These are phyloP conservation scores for Mallotus villosus DNA, from an alignment of 2,797 vertebrate species.

Conservation along the genomic window DNA sequence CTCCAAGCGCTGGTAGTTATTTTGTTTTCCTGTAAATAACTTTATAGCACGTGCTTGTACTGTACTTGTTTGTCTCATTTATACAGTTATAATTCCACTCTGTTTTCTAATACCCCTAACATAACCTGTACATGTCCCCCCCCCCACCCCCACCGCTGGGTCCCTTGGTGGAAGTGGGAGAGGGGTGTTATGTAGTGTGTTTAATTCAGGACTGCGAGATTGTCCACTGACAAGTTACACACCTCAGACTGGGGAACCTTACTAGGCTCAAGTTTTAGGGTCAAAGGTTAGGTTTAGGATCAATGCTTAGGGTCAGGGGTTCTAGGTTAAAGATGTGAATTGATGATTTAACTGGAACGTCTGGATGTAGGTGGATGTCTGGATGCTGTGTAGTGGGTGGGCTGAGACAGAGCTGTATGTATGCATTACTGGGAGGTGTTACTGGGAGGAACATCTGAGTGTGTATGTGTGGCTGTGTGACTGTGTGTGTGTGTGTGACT, in stretches of 20 bases:
- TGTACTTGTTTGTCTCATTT: background rate
- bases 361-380: too few relatives aligned
- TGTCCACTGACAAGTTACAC: too few relatives aligned
- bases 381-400: too few relatives aligned
- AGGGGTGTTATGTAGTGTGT: slow-evolving; percentile 26
- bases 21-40: background rate
- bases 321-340: background rate
- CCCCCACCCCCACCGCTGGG: slow-evolving; percentile 11
- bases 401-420: background rate
- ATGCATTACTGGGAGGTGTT: slow-evolving; percentile 13
- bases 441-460: slow-evolving; percentile 11
- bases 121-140: background rate
- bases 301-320: background rate
- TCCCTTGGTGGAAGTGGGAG: background rate
- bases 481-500: slow-evolving; percentile 5
- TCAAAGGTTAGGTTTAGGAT: background rate
- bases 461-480: slow-evolving; percentile 9
- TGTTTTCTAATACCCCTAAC: background rate
- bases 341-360: background rate
- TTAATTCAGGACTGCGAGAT: slow-evolving; percentile 51
- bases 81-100: background rate
- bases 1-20: background rate
- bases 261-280: background rate
- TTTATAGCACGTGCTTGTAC: background rate
- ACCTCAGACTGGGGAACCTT: background rate